phyloP scores from a whole-genome alignment of 2,797 vertebrate genomes.

The Hemibagrus guttatus region DNA sequence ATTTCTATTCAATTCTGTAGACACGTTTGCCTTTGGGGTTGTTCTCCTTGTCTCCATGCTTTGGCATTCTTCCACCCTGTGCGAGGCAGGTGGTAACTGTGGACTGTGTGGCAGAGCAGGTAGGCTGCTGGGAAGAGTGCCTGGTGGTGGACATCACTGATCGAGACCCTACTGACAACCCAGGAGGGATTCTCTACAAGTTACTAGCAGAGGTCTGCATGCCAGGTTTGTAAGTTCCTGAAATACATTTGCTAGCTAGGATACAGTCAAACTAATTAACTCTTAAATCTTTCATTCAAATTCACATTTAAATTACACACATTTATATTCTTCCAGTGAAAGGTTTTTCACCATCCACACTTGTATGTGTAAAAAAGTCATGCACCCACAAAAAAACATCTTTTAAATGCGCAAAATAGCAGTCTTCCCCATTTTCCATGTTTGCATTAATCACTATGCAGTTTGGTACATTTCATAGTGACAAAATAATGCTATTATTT shows the following conservation, averaged over 20 bases:
- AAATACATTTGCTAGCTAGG: not conserved
- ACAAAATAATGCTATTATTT: not conserved
- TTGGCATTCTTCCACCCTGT: conserved; percentile 72
- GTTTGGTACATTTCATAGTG: not conserved
- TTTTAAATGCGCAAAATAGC: not conserved
- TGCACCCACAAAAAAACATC: not conserved
- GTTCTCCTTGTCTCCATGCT: conserved; percentile 82
- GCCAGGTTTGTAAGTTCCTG: conserved; percentile 75
- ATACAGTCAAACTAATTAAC: not conserved
- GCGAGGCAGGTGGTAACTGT: conserved; percentile 78
- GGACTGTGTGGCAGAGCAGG: conserved; percentile 82
- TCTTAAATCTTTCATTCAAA: not conserved
- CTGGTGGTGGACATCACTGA: conserved; percentile 82
- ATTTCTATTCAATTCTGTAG: conserved; percentile 63
- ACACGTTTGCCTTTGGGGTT: conserved; percentile 73
- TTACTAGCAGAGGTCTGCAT: conserved; percentile 82
- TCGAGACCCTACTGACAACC: conserved; percentile 79
- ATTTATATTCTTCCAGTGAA: not conserved
- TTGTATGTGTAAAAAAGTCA: not conserved
- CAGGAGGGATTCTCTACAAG: conserved; percentile 77
- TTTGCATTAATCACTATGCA: not conserved
- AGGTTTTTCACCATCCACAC: not conserved
- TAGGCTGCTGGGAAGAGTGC: conserved; percentile 78
- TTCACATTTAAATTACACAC: not conserved
- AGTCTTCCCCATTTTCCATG: not conserved